Conservation (phyloP, 2,797 vertebrate genomes). For the Furcifer pardalis region DNA sequence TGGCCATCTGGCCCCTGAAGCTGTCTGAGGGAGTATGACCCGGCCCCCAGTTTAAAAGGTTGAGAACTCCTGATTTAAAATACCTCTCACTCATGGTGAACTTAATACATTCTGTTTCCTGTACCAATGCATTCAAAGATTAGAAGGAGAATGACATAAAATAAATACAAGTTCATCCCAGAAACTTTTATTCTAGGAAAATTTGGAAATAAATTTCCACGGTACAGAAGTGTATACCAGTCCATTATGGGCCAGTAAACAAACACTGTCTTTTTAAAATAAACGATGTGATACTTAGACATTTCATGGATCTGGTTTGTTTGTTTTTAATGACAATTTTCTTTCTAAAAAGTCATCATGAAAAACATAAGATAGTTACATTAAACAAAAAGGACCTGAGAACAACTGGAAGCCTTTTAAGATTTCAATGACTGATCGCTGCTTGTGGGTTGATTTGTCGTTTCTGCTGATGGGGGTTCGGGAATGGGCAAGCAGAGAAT, state of each 20-base stretch:
- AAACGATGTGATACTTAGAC: not conserved
- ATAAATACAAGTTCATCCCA: not conserved
- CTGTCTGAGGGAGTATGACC: too few species aligned
- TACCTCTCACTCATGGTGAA: not conserved
- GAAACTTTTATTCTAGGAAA: not conserved
- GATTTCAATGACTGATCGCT: not conserved
- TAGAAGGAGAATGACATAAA: not conserved
- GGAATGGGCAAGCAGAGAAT: constrained; percentile 83
- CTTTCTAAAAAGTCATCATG: constrained; percentile 6
- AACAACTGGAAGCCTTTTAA: constrained; percentile 10
- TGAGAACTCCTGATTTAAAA: too few species aligned
- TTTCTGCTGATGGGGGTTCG: constrained; percentile 23
- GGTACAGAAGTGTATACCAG: not conserved
- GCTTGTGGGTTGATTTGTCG: constrained; percentile 3
- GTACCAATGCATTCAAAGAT: not conserved
- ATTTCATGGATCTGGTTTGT: not conserved
- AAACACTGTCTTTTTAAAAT: not conserved
- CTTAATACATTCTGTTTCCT: not conserved
- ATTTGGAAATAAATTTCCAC: not conserved
- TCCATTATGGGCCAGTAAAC: not conserved
- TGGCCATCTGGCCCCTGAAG: too few species aligned
- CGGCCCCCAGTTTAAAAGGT: too few species aligned
- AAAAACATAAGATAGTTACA: not conserved
- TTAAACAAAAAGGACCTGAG: not conserved
- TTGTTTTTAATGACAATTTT: not conserved